Base-by-base conservation (phyloP, 2,888 invertebrate species). In the Mystacides longicornis region DNA sequence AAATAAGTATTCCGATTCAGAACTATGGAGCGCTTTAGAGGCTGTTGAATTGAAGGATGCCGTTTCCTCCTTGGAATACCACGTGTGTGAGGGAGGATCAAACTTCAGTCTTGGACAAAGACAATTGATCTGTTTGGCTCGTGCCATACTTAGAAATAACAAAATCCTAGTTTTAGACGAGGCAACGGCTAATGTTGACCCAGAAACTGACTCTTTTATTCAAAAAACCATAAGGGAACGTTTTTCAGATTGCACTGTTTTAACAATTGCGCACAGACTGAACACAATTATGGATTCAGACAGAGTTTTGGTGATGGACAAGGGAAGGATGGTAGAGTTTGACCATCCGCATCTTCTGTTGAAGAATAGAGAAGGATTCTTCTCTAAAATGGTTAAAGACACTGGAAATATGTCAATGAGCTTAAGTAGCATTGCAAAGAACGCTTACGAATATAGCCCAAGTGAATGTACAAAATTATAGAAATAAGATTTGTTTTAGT, bases 281-380 rank as follows among this genome's bases (percentile, higher is more conserved):
- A 86, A 93, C 67, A 94, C 94, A 0, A 87, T 95, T 59, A 93
- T 94, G 85, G 93, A 95, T 68, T 90, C 89, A 0, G 90, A 93
- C 71, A 80, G 85, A 49, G 86, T 93, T 14, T 73, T 94, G 49
- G 93, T 94, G 1, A 86, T 95, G 83, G 87, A 90, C 64, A 81
- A 81, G 31, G 95, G 95, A 0, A 67, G 71, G 23, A 81, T 87
- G 18, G 81, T 80, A 49, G 87, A 89, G 72, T 87, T 81, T 61
- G 86, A 85, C 64, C 79, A 81, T 61, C 87, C 88, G 0, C 74
- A 84, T 66, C 67, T 77, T 37, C 68, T 88, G 37, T 73, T 88
- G 2, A 74, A 71, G 43, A 77, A 81, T 60, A 73, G 78, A 1
- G 69, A 79, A 23, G 81, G 86, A 45, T 67, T 75, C 1, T 79